phyloP scores from a whole-genome alignment of 2,888 invertebrate genomes.

The Malacosoma neustria region DNA sequence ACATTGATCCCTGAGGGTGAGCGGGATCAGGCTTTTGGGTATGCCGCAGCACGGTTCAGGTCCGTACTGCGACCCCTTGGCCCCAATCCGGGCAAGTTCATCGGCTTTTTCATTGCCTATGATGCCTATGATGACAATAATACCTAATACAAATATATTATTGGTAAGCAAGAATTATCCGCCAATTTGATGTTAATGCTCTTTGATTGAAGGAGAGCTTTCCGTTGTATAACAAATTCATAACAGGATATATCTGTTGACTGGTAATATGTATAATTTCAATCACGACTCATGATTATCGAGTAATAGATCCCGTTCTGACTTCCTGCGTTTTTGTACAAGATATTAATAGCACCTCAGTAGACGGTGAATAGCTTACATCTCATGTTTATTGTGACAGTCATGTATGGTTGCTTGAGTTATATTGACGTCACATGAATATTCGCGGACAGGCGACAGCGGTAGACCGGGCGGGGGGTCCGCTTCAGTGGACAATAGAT shows the following conservation, averaged over 20 bases:
- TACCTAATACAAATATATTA: too few species aligned
- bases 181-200: too few species aligned
- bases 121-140: too few species aligned
- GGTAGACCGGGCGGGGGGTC: conserved; percentile 16
- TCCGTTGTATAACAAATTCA: not conserved
- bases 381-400: conserved; percentile 1
- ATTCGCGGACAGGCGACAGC: conserved; percentile 32
- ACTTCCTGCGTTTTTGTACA: not conserved
- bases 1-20: too few species aligned
- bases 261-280: not conserved
- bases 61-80: too few species aligned
- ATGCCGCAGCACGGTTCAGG: too few species aligned
- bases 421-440: conserved; percentile 34
- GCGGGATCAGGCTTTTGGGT: too few species aligned
- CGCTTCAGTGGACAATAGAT: conserved; percentile 45
- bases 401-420: conserved; percentile 11
- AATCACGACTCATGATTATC: not conserved
- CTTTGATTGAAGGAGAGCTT: not conserved
- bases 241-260: not conserved
- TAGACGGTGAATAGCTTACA: not conserved
- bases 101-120: too few species aligned
- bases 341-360: not conserved
- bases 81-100: too few species aligned
- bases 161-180: too few species aligned
- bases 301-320: not conserved